These are phyloP conservation scores for Eulacestoma nigropectus DNA, from an alignment of 2,113 vertebrate species.

Conservation along the genomic window DNA sequence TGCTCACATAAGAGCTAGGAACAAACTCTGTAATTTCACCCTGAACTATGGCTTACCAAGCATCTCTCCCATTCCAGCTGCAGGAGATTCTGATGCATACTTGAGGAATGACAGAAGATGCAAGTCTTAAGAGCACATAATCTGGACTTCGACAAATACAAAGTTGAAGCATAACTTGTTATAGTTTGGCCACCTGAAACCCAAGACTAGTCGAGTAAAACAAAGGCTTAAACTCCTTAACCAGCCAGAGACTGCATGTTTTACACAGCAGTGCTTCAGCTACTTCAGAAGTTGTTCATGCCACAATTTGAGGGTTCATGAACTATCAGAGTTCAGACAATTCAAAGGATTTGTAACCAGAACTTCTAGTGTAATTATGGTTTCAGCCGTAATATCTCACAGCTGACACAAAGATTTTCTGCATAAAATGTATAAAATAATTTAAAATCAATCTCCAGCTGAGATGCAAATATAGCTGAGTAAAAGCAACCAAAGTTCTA, in stretches of 20 bases:
- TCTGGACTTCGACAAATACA: not conserved
- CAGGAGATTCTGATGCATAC: not conserved
- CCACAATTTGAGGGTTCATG: not conserved
- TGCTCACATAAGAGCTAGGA: not conserved
- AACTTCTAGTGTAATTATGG: not conserved
- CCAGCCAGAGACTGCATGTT: not conserved
- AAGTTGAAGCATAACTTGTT: not conserved
- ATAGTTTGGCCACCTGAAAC: not conserved
- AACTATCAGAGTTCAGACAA: not conserved
- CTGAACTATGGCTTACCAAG: not conserved
- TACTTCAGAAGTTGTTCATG: not conserved
- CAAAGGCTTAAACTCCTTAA: not conserved
- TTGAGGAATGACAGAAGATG: not conserved
- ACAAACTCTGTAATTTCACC: not conserved
- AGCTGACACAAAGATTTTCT: not conserved
- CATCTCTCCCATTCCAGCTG: not conserved
- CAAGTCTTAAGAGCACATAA: not conserved
- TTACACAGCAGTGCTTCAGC: not conserved
- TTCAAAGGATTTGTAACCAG: not conserved
- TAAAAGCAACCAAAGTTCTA: not conserved
- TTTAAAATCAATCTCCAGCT: not conserved
- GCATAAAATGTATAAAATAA: not conserved
- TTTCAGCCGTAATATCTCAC: not conserved
- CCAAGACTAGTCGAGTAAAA: not conserved
- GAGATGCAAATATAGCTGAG: not conserved